Percentiles rank a stretch among this genome's conserved stretches.
Evolutionary conservation across 2,113 vertebrate species (phyloP).

Genomic region (Cyphomyrus plagiostoma): DNA sequence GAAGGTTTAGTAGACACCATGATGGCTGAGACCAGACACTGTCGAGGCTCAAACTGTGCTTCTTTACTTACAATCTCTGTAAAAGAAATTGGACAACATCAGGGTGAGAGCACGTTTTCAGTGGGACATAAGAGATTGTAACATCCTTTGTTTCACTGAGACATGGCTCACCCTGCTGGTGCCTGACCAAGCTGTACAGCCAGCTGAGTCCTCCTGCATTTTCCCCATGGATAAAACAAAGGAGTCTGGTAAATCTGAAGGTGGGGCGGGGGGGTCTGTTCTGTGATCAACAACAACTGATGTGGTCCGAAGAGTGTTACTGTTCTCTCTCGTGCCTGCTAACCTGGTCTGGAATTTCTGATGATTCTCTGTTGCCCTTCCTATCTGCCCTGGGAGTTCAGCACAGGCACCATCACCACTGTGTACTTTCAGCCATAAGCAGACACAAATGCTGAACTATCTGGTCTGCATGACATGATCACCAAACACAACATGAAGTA

Average conservation of each 20-base stretch:
- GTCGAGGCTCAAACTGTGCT: background rate
- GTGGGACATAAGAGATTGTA: too few relatives aligned
- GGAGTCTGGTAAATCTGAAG: background rate
- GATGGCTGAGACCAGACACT: background rate
- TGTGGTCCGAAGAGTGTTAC: background rate
- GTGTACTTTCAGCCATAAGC: background rate
- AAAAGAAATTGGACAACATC: too few relatives aligned
- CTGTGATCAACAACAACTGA: background rate
- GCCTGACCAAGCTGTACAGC: too few relatives aligned
- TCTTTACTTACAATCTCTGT: background rate
- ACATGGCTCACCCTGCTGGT: too few relatives aligned
- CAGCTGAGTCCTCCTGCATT: too few relatives aligned
- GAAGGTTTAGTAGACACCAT: background rate
- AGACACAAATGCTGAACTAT: background rate
- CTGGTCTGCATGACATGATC: background rate
- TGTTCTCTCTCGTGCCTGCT: background rate
- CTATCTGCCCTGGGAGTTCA: background rate
- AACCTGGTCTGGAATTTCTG: background rate
- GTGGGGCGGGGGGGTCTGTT: background rate
- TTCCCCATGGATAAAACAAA: background rate
- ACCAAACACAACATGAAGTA: background rate
- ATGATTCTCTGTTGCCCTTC: background rate
- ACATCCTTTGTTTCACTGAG: too few relatives aligned
- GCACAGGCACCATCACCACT: background rate
- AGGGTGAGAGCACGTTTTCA: too few relatives aligned